These are phyloP conservation scores for Atopsyche davidsoni DNA, from an alignment of 1,140 invertebrate species.

Conservation along the genomic window DNA sequence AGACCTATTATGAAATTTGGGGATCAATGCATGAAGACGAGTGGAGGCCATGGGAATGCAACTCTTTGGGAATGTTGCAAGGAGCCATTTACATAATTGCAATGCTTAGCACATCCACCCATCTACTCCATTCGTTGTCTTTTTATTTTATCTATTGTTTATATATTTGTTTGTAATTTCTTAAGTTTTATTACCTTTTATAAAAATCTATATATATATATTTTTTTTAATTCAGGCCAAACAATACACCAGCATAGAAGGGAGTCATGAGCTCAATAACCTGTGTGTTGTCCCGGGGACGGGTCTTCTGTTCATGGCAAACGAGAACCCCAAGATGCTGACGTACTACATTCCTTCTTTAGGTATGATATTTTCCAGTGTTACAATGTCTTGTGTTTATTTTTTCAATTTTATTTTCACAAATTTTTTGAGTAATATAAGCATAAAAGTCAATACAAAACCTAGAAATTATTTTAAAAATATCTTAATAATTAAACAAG, in stretches of 20 bases:
- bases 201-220: constrained; percentile 8
- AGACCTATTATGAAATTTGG: no score
- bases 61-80: no score
- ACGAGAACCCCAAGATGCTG: constrained; percentile 90
- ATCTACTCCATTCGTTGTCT: no score
- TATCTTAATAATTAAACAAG: not conserved
- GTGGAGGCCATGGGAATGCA: no score
- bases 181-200: not conserved
- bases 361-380: constrained; percentile 40
- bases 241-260: constrained; percentile 89
- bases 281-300: constrained; percentile 83
- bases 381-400: not conserved
- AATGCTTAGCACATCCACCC: no score
- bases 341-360: constrained; percentile 92
- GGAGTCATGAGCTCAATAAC: constrained; percentile 80
- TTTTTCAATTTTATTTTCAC: not conserved
- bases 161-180: not conserved
- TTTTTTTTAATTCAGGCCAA: constrained; percentile 76
- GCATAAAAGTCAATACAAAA: not conserved
- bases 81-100: no score
- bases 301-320: constrained; percentile 90
- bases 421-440: not conserved
- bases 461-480: not conserved
- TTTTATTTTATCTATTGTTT: constrained; percentile 1
- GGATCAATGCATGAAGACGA: no score